Evolutionary conservation across 2,113 vertebrate species (phyloP).

Genomic region (Tyrannus savana): DNA sequence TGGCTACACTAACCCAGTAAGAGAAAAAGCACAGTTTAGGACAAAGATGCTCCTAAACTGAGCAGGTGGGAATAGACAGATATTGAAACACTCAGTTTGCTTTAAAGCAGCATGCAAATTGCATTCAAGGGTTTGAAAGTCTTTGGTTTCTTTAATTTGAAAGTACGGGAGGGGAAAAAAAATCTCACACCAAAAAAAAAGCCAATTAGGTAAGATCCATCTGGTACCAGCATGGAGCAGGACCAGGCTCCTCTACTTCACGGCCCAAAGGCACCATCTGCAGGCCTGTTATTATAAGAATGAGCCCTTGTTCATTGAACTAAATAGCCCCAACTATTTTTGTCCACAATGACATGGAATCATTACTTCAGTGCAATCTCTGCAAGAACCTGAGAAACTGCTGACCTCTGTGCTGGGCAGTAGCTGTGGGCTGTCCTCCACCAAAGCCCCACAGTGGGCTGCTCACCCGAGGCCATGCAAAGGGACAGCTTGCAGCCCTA

Average conservation of each 20-base stretch:
- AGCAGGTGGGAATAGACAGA: fast-evolving
- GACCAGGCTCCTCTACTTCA: not conserved
- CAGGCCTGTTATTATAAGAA: not conserved
- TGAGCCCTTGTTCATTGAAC: not conserved
- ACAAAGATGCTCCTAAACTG: not conserved
- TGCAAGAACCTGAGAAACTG: not conserved
- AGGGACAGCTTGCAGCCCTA: not conserved
- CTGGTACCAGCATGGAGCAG: not conserved
- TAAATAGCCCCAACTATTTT: not conserved
- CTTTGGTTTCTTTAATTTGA: not conserved
- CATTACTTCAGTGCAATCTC: not conserved
- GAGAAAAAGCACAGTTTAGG: not conserved
- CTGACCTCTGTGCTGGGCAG: not conserved
- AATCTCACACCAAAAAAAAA: not conserved
- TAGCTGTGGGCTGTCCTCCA: not conserved
- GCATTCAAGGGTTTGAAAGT: not conserved
- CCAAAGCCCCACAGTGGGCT: fast-evolving
- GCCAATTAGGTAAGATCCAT: not conserved
- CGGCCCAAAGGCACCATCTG: not conserved
- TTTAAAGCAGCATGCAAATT: not conserved
- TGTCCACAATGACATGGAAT: fast-evolving
- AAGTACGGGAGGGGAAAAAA: not conserved
- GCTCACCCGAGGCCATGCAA: not conserved
- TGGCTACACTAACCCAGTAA: not conserved
- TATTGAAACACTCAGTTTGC: not conserved